A percentile compares a stretch with the other conserved stretches of the same genome.
These are phyloP conservation scores for Bettongia penicillata DNA, from an alignment of 2,113 vertebrate genomes.

Conservation along the genomic window DNA sequence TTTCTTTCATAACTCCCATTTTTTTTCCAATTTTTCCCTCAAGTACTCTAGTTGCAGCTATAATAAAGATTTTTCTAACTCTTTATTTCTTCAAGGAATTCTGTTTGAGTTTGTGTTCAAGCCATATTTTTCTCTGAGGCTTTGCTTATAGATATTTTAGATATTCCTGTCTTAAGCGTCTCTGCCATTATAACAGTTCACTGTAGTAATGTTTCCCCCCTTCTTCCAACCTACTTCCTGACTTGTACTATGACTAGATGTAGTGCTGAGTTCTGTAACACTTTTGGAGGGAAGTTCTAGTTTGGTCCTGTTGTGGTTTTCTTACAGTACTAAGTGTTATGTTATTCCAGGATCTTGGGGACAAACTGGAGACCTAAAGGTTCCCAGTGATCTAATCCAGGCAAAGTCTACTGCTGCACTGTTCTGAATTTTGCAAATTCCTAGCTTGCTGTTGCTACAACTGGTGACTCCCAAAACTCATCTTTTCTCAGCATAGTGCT, in stretches of 20 bases:
- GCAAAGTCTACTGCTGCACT: neutral
- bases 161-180: neutral
- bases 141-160: neutral
- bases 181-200: neutral
- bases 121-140: neutral
- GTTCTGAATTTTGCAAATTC: neutral
- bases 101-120: neutral
- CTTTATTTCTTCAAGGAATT: neutral
- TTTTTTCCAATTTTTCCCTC: neutral
- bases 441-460: neutral
- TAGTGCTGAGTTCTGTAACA: too few relatives aligned
- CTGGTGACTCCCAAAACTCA: too few relatives aligned
- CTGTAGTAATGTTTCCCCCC: neutral
- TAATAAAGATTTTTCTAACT: neutral
- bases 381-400: neutral
- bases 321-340: neutral
- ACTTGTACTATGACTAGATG: neutral
- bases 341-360: neutral
- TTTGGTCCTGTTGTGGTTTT: neutral
- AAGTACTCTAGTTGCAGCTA: neutral
- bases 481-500: too few relatives aligned
- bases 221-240: neutral
- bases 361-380: neutral
- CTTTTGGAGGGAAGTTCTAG: neutral
- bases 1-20: neutral